A percentile compares a stretch with the other conserved stretches of the same genome.
These are phyloP conservation scores for Paradoxurus hermaphroditus DNA, from an alignment of 2,113 vertebrate genomes.

Conservation along the genomic window DNA sequence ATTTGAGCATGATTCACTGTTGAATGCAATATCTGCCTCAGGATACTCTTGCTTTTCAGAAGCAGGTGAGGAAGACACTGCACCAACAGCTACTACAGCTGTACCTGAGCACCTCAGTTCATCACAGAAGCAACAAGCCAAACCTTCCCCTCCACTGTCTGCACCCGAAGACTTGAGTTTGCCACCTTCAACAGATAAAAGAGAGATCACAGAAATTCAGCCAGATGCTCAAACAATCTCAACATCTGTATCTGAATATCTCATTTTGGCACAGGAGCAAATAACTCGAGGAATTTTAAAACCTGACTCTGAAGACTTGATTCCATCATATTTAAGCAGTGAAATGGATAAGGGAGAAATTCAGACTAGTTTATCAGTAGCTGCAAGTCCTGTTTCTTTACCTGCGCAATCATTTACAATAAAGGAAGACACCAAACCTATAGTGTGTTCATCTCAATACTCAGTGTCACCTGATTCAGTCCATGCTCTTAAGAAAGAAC, in stretches of 20 bases:
- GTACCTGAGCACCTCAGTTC: slow-evolving; percentile 29
- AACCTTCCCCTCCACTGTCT: not conserved
- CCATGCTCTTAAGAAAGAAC: slow-evolving; percentile 37
- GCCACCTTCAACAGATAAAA: not conserved
- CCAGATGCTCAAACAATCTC: slow-evolving; percentile 15
- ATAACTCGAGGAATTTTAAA: not conserved
- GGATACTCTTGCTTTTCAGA: slow-evolving; percentile 38
- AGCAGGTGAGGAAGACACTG: slow-evolving; percentile 26
- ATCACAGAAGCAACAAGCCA: not conserved
- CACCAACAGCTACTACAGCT: not conserved
- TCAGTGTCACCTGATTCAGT: slow-evolving; percentile 22
- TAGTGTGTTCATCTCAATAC: not conserved
- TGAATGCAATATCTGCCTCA: slow-evolving; percentile 18
- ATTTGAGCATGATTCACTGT: not conserved
- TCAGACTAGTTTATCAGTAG: not conserved
- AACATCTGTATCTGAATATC: slow-evolving; percentile 65
- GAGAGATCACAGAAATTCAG: not conserved
- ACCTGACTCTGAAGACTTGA: slow-evolving; percentile 2
- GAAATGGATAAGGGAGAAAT: slow-evolving; percentile 37
- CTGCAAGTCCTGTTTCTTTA: not conserved
- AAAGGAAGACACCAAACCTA: slow-evolving; percentile 16
- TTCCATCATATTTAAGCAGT: not conserved
- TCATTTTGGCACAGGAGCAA: slow-evolving; percentile 47
- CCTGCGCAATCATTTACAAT: not conserved
- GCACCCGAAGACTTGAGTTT: not conserved